Conservation (phyloP, 2,113 vertebrate species). For the Xerus inauris region DNA sequence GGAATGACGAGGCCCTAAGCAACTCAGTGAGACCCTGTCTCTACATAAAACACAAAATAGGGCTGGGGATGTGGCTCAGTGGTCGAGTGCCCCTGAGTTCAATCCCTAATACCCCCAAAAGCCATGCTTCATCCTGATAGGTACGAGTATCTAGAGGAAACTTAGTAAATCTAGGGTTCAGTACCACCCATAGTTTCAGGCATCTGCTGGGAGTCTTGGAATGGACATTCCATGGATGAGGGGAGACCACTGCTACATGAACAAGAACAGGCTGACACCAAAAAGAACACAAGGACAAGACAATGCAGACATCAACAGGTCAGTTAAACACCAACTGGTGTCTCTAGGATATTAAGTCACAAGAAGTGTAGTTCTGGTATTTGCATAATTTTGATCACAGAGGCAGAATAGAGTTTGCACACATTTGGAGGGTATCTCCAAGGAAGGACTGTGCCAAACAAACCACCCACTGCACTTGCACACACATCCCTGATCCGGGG, state of each 20-base stretch:
- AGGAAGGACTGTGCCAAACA: constrained; percentile 20
- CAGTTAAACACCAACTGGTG: constrained; percentile 43
- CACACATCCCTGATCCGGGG: neutral
- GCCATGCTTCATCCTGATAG: neutral
- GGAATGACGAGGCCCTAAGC: too few species aligned
- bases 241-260: neutral
- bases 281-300: constrained; percentile 42
- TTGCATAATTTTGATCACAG: constrained; percentile 17
- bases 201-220: neutral
- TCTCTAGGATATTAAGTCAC: neutral
- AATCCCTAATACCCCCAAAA: too few species aligned
- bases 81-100: too few species aligned
- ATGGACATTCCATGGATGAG: too few species aligned
- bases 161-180: neutral
- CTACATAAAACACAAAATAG: neutral
- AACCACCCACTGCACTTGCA: neutral
- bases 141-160: neutral
- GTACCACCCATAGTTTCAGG: neutral
- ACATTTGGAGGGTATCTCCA: neutral
- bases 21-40: too few species aligned
- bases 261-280: constrained; percentile 18
- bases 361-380: neutral
- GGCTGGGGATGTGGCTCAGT: too few species aligned
- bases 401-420: constrained; percentile 18
- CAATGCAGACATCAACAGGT: constrained; percentile 20